These are phyloP conservation scores for Sebastes minor DNA, from an alignment of 2,797 vertebrate species.

Conservation along the genomic window DNA sequence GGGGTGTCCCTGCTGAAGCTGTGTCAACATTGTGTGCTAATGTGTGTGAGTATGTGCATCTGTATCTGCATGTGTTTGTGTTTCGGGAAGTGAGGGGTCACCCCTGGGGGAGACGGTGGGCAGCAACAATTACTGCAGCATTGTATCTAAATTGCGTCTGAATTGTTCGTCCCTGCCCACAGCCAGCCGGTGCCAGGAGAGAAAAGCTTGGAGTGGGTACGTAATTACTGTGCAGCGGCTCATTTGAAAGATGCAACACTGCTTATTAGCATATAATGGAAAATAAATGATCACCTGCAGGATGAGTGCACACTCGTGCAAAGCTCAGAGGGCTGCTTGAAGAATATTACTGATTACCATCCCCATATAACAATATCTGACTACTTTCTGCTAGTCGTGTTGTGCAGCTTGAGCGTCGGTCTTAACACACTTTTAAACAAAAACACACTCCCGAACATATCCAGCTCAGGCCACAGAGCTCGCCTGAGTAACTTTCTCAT, in stretches of 20 bases:
- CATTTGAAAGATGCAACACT: slow-evolving; percentile 66
- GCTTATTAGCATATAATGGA: slow-evolving; percentile 66
- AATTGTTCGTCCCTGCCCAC: slow-evolving; percentile 80
- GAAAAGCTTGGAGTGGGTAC: slow-evolving; percentile 46
- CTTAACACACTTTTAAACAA: slow-evolving; percentile 51
- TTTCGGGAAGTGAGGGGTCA: slow-evolving; percentile 78
- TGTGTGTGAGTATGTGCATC: slow-evolving; percentile 78
- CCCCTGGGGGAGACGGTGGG: slow-evolving; percentile 77
- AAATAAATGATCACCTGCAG: slow-evolving; percentile 66
- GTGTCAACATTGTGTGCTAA: slow-evolving; percentile 85
- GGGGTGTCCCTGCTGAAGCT: slow-evolving; percentile 82
- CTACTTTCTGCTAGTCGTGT: not conserved
- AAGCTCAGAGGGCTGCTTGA: slow-evolving; percentile 35
- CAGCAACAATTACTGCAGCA: slow-evolving; percentile 81
- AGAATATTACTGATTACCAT: slow-evolving; percentile 45
- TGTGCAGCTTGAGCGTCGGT: slow-evolving; percentile 25
- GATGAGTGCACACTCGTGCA: slow-evolving; percentile 35
- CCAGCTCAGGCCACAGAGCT: slow-evolving; percentile 56
- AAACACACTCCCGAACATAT: slow-evolving; percentile 57
- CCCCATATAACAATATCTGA: not conserved
- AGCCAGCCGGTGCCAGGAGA: slow-evolving; percentile 61
- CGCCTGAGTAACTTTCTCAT: slow-evolving; percentile 53
- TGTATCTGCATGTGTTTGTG: slow-evolving; percentile 74
- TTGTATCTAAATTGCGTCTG: slow-evolving; percentile 81
- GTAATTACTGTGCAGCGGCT: slow-evolving; percentile 64